Percentiles rank a stretch among this genome's conserved stretches.
phyloP scores from a whole-genome alignment of 2,797 vertebrate species.

The Percopsis omiscomaycus region DNA sequence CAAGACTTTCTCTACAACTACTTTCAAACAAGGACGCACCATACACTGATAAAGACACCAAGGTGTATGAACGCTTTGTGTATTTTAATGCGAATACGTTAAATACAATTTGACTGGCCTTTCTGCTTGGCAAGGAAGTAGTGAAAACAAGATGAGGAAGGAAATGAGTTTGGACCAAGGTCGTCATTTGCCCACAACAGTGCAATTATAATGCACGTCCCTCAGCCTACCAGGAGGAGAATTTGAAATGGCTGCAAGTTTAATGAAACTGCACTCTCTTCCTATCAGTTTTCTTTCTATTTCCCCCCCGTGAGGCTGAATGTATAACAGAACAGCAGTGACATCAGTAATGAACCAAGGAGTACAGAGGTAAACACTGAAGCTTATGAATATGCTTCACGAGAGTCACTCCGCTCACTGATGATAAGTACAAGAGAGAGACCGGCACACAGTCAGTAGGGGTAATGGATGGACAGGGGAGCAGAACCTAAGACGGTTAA shows the following conservation, averaged over 20 bases:
- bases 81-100: too few species aligned
- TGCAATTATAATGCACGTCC: neutral
- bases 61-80: too few species aligned
- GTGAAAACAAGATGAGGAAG: neutral
- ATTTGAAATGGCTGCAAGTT: neutral
- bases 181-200: neutral
- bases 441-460: constrained; percentile 20
- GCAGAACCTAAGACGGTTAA: neutral
- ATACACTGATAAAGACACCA: too few species aligned
- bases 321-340: constrained; percentile 24
- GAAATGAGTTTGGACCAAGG: neutral
- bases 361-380: constrained; percentile 29
- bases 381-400: constrained; percentile 23
- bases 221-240: neutral
- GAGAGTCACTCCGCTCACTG: constrained; percentile 18
- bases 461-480: constrained; percentile 9
- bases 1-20: too few species aligned
- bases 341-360: constrained; percentile 30
- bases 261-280: constrained; percentile 17
- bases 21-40: too few species aligned
- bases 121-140: neutral
- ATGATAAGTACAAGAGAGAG: constrained; percentile 22
- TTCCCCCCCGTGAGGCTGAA: constrained; percentile 1
- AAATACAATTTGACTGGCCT: neutral
- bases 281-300: constrained; percentile 8